A percentile compares a stretch with the other conserved stretches of the same genome.
Evolutionary conservation across 1,140 invertebrate genomes (phyloP).

Genomic region (Drosophila punjabiensis): DNA sequence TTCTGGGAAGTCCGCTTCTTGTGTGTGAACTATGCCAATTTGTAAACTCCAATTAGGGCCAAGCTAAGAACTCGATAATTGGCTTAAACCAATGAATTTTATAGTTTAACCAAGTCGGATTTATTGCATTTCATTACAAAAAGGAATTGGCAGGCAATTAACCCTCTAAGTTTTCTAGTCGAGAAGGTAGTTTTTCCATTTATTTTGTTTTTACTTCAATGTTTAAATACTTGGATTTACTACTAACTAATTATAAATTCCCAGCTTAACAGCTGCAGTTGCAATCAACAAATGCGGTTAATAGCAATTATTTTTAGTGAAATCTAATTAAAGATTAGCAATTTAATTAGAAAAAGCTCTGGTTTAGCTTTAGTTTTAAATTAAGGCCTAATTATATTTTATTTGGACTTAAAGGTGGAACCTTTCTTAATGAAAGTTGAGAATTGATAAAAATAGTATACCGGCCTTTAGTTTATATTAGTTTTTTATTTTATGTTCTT

Average conservation of each 20-base stretch:
- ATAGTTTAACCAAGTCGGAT: not conserved
- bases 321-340: no score
- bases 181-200: not conserved
- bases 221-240: not conserved
- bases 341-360: not conserved
- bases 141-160: not conserved
- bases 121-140: not conserved
- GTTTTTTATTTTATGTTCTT: not conserved
- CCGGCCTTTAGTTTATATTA: not conserved
- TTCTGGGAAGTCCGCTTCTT: not conserved
- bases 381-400: not conserved
- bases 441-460: not conserved
- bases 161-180: not conserved
- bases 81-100: slow-evolving; percentile 2
- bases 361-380: not conserved
- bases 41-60: slow-evolving; percentile 3
- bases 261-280: not conserved
- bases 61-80: not conserved
- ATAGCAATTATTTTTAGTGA: not conserved
- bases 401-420: not conserved
- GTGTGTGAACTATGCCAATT: not conserved
- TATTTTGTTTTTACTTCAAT: not conserved
- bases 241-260: no score
- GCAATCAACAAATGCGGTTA: not conserved
- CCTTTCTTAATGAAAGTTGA: not conserved